Evolutionary conservation across 1,140 invertebrate genomes (phyloP).

Genomic region (Macrobrachium nipponense): DNA sequence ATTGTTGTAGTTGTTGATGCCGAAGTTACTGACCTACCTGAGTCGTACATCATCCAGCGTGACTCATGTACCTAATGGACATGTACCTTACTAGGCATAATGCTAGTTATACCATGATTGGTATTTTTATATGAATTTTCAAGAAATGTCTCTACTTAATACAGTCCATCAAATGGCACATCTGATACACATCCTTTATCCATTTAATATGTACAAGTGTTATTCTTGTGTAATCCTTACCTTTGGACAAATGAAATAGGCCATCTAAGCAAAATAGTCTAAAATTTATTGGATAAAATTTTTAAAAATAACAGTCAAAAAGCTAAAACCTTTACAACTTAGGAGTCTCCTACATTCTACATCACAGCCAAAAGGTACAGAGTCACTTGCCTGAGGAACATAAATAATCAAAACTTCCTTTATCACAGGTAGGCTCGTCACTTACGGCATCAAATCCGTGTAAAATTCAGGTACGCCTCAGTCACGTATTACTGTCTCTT

Average conservation of each 20-base stretch:
- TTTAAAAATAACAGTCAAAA: constrained; percentile 33
- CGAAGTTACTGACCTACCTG: constrained; percentile 44
- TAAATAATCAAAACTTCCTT: constrained; percentile 33
- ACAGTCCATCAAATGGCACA: no score
- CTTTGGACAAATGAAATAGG: constrained; percentile 45
- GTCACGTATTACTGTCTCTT: constrained; percentile 15
- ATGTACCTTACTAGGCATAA: constrained; percentile 14
- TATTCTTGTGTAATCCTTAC: not conserved
- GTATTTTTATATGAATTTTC: no score
- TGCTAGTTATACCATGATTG: not conserved
- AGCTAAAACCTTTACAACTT: constrained; percentile 31
- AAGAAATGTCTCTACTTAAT: no score
- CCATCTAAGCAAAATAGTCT: constrained; percentile 39
- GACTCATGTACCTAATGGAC: constrained; percentile 49
- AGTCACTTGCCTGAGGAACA: constrained; percentile 42
- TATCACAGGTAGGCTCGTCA: constrained; percentile 40
- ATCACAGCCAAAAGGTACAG: constrained; percentile 49
- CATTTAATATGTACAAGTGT: no score
- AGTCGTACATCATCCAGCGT: constrained; percentile 37
- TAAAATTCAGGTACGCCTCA: constrained; percentile 39
- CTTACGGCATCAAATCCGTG: constrained; percentile 39
- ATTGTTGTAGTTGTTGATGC: constrained; percentile 23
- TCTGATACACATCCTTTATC: no score
- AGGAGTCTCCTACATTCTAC: constrained; percentile 13
- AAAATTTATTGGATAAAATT: constrained; percentile 37